phyloP scores from a whole-genome alignment of 53 echinoderm and acorn worm species.

The Pentamera pediparva region DNA sequence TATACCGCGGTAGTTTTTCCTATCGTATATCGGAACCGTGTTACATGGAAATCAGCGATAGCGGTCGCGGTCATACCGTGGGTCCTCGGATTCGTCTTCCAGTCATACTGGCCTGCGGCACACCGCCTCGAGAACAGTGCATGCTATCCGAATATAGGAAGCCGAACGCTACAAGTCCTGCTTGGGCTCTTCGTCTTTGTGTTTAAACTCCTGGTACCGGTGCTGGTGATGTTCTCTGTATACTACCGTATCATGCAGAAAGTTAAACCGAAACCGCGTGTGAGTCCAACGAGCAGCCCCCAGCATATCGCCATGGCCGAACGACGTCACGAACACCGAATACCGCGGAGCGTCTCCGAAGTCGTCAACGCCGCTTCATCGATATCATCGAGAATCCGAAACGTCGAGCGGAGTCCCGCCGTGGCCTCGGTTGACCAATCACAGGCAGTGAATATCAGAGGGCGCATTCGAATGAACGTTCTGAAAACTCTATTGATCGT shows the following conservation, averaged over 20 bases:
- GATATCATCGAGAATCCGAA: no score
- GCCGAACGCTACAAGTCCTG: neutral
- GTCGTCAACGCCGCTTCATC: no score
- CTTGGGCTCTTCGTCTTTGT: constrained; percentile 47
- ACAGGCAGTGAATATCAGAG: neutral
- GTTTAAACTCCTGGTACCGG: constrained; percentile 37
- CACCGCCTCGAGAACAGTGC: constrained; percentile 8
- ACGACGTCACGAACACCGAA: no score
- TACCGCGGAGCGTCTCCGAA: no score
- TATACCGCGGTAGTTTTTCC: constrained; percentile 35
- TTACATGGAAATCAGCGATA: neutral
- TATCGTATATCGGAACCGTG: constrained; percentile 8
- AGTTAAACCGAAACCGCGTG: constrained; percentile 8
- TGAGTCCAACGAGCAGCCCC: no score
- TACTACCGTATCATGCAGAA: constrained; percentile 41
- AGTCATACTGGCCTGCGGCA: constrained; percentile 10
- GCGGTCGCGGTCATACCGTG: constrained; percentile 16
- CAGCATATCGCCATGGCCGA: no score
- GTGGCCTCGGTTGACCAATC: neutral
- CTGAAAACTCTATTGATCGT: constrained; percentile 26
- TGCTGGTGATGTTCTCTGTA: constrained; percentile 36
- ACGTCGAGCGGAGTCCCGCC: no score
- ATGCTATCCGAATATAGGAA: constrained; percentile 39
- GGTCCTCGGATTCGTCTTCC: constrained; percentile 15
- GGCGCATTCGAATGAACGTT: constrained; percentile 13